These are phyloP conservation scores for Lordiphosa andalusiaca DNA, from an alignment of 2,888 invertebrate species.

Conservation along the genomic window DNA sequence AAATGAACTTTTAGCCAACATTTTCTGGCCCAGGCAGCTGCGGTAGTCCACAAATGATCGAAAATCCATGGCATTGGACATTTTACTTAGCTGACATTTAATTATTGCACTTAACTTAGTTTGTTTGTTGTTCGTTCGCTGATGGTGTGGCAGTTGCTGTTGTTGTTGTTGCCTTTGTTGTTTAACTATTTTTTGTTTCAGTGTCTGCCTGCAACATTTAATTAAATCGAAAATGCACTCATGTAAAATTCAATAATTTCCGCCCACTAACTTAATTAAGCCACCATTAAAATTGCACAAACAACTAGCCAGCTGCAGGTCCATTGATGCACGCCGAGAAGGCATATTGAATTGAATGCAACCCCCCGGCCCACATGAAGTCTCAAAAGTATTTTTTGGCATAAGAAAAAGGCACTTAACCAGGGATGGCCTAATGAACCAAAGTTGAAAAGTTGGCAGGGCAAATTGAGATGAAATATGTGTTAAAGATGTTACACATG, in stretches of 20 bases:
- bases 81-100: constrained; percentile 4
- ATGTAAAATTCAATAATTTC: constrained; percentile 66
- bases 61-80: constrained; percentile 24
- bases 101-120: constrained; percentile 9
- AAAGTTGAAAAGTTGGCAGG: too few relatives aligned
- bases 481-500: constrained; percentile 29
- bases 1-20: neutral
- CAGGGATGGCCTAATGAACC: too few relatives aligned
- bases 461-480: neutral
- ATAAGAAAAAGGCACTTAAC: too few relatives aligned
- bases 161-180: neutral
- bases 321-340: constrained; percentile 4
- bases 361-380: too few relatives aligned
- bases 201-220: constrained; percentile 27
- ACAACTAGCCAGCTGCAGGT: neutral
- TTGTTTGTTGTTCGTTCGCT: neutral
- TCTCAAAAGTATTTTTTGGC: too few relatives aligned
- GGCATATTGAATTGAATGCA: neutral
- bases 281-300: constrained; percentile 43
- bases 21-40: constrained; percentile 30
- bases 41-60: constrained; percentile 34
- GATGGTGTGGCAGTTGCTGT: neutral
- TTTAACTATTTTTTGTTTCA: neutral
- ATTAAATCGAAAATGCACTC: constrained; percentile 65
- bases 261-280: constrained; percentile 58